These are phyloP conservation scores for Nannobrachium achirus DNA, from an alignment of 2,113 vertebrate genomes.

Conservation along the genomic window DNA sequence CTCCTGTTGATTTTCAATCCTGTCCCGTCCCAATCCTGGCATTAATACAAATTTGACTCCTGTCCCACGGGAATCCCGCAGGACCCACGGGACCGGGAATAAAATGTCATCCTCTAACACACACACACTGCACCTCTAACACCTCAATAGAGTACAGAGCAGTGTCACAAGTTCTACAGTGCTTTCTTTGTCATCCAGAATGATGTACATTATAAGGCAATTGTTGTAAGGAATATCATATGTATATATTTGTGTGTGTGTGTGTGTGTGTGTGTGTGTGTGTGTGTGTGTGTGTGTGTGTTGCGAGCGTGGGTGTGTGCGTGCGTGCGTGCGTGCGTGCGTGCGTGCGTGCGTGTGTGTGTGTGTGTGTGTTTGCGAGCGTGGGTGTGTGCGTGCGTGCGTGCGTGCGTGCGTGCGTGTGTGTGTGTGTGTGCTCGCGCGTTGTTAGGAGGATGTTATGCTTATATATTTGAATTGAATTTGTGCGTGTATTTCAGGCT, in stretches of 20 bases:
- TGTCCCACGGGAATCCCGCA: too few species aligned
- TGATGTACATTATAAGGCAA: constrained; percentile 64
- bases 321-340: constrained; percentile 11
- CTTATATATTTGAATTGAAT: constrained; percentile 38
- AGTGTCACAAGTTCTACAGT: constrained; percentile 74
- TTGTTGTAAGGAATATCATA: constrained; percentile 29
- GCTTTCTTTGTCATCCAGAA: constrained; percentile 78
- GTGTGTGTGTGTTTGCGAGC: constrained; percentile 10
- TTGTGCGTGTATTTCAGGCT: constrained; percentile 25
- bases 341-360: constrained; percentile 5
- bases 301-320: background rate
- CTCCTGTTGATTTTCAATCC: too few species aligned
- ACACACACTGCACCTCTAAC: constrained; percentile 47
- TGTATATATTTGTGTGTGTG: background rate
- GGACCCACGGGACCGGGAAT: too few species aligned
- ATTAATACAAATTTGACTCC: too few species aligned
- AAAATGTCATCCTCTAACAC: too few species aligned
- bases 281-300: background rate
- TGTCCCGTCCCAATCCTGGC: too few species aligned
- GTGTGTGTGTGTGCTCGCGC: constrained; percentile 26
- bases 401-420: constrained; percentile 13
- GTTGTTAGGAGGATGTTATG: too few species aligned
- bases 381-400: background rate
- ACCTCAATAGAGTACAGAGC: constrained; percentile 47
- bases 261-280: background rate